These are phyloP conservation scores for Charanyca ferruginea DNA, from an alignment of 2,888 invertebrate genomes.

Conservation along the genomic window DNA sequence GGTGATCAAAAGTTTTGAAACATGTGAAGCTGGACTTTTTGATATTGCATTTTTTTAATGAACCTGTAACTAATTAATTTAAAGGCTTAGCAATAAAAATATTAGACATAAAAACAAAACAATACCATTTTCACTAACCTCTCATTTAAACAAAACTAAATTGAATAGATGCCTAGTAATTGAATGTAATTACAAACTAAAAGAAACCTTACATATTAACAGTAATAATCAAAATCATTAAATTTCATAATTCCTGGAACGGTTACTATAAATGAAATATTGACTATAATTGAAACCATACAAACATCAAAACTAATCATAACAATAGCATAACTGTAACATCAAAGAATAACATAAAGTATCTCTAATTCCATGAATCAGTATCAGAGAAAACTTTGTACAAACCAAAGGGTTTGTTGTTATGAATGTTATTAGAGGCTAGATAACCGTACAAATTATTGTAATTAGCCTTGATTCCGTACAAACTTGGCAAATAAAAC, in stretches of 20 bases:
- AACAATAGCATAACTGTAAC: constrained; percentile 16
- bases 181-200: background rate
- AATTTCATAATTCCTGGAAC: background rate
- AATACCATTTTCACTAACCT: too few species aligned
- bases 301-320: constrained; percentile 1
- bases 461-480: constrained; percentile 79
- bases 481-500: constrained; percentile 87
- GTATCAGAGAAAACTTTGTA: constrained; percentile 90
- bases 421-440: constrained; percentile 93
- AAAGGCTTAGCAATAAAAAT: too few species aligned
- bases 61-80: too few species aligned
- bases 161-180: background rate
- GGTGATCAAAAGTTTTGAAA: constrained; percentile 28
- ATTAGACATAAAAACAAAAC: too few species aligned
- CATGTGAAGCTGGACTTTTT: background rate
- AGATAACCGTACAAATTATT: constrained; percentile 92
- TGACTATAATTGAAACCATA: background rate
- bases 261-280: background rate
- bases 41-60: background rate
- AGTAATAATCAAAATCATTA: background rate
- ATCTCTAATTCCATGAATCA: constrained; percentile 73
- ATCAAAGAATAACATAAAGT: constrained; percentile 47
- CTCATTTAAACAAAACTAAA: background rate
- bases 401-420: constrained; percentile 92
- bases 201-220: background rate